Evolutionary conservation across 2,888 invertebrate species (phyloP).

Genomic region (Azorinus chamasolen): DNA sequence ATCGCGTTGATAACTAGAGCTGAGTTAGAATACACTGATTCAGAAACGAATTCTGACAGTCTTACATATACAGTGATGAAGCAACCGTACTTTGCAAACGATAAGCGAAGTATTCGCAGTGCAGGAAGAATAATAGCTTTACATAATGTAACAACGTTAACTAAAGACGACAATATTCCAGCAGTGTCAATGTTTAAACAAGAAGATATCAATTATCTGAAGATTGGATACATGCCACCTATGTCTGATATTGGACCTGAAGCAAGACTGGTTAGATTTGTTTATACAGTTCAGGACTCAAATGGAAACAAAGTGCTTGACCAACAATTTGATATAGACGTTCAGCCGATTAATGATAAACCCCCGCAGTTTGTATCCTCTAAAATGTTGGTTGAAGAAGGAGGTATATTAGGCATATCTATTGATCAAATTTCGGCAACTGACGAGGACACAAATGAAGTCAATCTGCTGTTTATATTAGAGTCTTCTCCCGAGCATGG

Average conservation of each 20-base stretch:
- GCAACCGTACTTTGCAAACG: constrained; percentile 84
- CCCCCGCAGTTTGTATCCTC: constrained; percentile 79
- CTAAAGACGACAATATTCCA: constrained; percentile 74
- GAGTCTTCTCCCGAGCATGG: constrained; percentile 83
- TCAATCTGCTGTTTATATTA: constrained; percentile 80
- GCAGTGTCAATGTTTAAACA: constrained; percentile 83
- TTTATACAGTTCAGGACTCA: constrained; percentile 83
- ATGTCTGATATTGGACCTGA: constrained; percentile 84
- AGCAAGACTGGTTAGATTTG: constrained; percentile 79
- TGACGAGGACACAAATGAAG: constrained; percentile 83
- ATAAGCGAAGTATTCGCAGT: constrained; percentile 80
- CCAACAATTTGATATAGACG: constrained; percentile 84
- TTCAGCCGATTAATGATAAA: constrained; percentile 85
- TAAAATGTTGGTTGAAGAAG: constrained; percentile 83
- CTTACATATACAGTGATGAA: constrained; percentile 84
- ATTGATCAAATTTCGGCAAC: constrained; percentile 83
- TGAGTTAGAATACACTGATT: constrained; percentile 83
- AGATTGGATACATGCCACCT: constrained; percentile 86
- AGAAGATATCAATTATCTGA: constrained; percentile 84
- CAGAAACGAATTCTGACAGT: constrained; percentile 80
- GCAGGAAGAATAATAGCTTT: constrained; percentile 84
- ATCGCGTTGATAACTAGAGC: constrained; percentile 81
- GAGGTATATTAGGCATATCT: constrained; percentile 83
- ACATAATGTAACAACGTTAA: constrained; percentile 77
- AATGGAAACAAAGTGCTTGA: constrained; percentile 81